Evolutionary conservation across 64 coral and sea anemone species (phyloP).

Genomic region (Pocillopora damicornis): DNA sequence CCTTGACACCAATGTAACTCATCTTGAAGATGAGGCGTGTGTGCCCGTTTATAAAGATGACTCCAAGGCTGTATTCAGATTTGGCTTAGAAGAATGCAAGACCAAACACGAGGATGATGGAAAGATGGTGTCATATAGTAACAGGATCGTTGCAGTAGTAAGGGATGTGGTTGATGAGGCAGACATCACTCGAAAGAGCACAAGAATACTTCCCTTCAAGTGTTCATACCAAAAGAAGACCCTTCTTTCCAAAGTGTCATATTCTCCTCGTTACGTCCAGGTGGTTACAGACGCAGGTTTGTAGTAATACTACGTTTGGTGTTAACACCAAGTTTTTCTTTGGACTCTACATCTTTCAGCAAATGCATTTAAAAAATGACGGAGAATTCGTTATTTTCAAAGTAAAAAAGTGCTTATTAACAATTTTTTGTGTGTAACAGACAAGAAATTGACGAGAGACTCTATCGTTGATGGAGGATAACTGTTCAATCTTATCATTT

Average conservation of each 20-base stretch:
- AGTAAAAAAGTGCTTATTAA: no score
- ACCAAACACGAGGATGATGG: constrained; percentile 4
- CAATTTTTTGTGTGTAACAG: no score
- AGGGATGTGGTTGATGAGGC: not conserved
- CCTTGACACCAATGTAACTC: constrained; percentile 23
- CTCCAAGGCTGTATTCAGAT: not conserved
- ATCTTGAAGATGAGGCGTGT: constrained; percentile 29
- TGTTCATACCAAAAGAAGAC: constrained; percentile 18
- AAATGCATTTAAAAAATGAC: no score
- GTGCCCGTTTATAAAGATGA: constrained; percentile 3
- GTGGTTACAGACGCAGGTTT: not conserved
- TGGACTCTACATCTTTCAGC: no score
- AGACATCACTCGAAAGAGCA: constrained; percentile 10
- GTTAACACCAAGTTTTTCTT: no score
- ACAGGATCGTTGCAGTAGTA: constrained; percentile 24
- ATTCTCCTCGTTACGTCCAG: not conserved
- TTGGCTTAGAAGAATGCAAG: constrained; percentile 29
- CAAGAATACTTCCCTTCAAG: constrained; percentile 15
- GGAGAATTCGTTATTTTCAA: no score
- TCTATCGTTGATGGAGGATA: no score
- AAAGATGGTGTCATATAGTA: not conserved
- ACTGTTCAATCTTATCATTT: no score
- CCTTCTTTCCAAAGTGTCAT: constrained; percentile 4
- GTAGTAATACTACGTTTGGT: not conserved
- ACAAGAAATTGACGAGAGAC: no score